Conservation (phyloP, 2,797 vertebrate genomes). For the Pipistrellus kuhlii region DNA sequence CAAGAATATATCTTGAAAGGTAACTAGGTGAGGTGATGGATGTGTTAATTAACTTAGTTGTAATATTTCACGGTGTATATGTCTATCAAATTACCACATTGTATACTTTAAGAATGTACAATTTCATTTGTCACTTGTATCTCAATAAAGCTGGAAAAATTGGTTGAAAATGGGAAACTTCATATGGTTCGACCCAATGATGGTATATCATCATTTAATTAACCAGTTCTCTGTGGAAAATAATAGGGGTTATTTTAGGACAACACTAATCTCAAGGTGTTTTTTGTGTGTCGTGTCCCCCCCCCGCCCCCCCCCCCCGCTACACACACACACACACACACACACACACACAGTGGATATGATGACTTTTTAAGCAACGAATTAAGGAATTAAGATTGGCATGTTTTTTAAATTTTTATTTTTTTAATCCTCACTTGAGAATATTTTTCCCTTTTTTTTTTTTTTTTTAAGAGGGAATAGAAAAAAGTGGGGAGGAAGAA, state of each 20-base stretch:
- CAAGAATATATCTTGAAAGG: background rate
- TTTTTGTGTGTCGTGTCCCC: background rate
- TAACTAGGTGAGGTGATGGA: background rate
- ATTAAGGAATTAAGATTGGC: background rate
- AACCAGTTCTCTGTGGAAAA: constrained; percentile 6
- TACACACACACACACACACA: too few species aligned
- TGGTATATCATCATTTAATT: background rate
- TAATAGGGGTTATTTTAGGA: constrained; percentile 41
- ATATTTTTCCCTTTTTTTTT: background rate
- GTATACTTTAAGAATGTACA: background rate
- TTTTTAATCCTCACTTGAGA: too few species aligned
- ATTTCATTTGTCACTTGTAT: background rate
- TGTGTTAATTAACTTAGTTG: background rate
- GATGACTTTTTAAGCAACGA: constrained; percentile 44
- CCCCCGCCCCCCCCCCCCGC: too few species aligned
- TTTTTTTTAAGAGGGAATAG: background rate
- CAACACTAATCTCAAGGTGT: background rate
- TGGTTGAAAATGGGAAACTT: background rate
- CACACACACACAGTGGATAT: background rate
- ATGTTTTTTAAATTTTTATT: background rate
- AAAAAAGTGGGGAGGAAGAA: background rate
- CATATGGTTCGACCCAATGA: background rate
- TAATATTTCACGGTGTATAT: background rate
- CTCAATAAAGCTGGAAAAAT: constrained; percentile 22
- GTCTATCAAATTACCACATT: background rate